These are phyloP conservation scores for Oceanodroma leucorhoa DNA, from an alignment of 2,797 vertebrate species.

Conservation along the genomic window DNA sequence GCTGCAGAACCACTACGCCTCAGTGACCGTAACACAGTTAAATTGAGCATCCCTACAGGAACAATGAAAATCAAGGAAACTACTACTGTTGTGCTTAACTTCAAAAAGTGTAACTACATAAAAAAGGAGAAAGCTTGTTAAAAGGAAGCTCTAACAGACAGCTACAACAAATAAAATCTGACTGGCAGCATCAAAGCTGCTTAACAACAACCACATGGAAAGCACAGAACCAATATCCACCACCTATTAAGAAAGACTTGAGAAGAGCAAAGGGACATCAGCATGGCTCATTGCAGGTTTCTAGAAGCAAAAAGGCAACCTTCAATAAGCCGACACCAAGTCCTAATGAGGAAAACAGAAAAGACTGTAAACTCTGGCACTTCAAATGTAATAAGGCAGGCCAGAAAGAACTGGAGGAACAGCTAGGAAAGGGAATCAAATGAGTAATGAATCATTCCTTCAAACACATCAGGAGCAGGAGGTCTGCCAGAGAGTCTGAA, in stretches of 20 bases:
- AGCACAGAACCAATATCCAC: not conserved
- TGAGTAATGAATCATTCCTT: constrained; percentile 22
- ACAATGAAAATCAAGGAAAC: not conserved
- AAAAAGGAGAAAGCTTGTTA: constrained; percentile 16
- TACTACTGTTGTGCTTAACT: not conserved
- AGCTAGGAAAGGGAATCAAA: not conserved
- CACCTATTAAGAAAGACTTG: not conserved
- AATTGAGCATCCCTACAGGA: not conserved
- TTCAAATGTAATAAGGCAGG: not conserved
- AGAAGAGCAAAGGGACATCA: constrained; percentile 13
- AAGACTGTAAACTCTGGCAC: constrained; percentile 7
- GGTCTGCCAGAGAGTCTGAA: not conserved
- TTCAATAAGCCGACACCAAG: not conserved
- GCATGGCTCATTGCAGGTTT: not conserved
- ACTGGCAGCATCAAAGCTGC: constrained; percentile 13
- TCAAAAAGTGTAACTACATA: not conserved
- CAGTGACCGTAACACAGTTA: not conserved
- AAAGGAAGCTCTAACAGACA: not conserved
- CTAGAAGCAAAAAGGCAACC: not conserved
- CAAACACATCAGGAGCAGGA: constrained; percentile 9
- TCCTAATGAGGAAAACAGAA: not conserved
- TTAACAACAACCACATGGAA: not conserved
- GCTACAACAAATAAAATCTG: not conserved
- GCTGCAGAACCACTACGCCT: not conserved
- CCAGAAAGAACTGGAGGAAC: constrained; percentile 18